phyloP scores from a whole-genome alignment of 2,797 vertebrate species.

The Tarsius wallacei region DNA sequence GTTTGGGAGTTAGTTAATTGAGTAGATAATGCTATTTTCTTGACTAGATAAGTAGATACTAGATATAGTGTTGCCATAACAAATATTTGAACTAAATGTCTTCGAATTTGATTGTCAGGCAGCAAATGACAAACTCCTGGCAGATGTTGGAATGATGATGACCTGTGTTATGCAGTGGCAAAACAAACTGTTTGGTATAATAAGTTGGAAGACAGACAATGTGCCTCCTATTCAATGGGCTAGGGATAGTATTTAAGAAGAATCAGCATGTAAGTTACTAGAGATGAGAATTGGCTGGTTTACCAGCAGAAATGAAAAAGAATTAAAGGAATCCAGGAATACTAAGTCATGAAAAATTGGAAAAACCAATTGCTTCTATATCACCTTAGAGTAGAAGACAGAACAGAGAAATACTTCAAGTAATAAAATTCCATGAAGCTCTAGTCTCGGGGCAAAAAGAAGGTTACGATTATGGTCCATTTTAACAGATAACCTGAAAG shows the following conservation, averaged over 20 bases:
- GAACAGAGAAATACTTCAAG: neutral
- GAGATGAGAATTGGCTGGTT: neutral
- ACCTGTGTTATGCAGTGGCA: neutral
- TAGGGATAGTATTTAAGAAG: neutral
- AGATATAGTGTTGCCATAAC: neutral
- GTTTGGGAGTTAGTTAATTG: neutral
- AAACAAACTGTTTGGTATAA: neutral
- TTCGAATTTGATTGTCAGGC: neutral
- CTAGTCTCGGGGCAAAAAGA: neutral
- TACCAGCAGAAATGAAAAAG: neutral
- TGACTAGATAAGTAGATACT: neutral
- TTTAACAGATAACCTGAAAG: neutral
- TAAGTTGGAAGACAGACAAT: neutral
- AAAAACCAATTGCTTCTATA: slow-evolving; percentile 17
- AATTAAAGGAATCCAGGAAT: neutral
- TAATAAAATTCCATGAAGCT: neutral
- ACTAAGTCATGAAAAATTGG: neutral
- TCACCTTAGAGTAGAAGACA: neutral
- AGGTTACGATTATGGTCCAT: neutral
- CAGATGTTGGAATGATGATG: neutral
- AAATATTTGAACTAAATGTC: neutral
- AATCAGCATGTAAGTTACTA: neutral
- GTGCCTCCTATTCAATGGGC: neutral
- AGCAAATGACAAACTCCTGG: neutral
- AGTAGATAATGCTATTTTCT: neutral